A percentile compares a stretch with the other conserved stretches of the same genome.
Evolutionary conservation across 1,140 invertebrate genomes (phyloP).

Genomic region (Drosophila insularis): DNA sequence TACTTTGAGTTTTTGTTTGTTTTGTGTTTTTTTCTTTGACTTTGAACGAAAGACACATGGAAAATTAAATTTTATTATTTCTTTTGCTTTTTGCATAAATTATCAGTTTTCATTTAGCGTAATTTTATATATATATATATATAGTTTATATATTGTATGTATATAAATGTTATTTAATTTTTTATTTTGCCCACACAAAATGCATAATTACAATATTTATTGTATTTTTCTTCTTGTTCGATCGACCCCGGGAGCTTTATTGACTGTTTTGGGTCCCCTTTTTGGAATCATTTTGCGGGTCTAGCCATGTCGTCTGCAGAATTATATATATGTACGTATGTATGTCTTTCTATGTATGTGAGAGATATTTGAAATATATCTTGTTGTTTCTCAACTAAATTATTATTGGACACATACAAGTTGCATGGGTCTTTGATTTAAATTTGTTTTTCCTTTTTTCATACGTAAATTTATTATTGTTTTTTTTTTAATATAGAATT

Average conservation of each 20-base stretch:
- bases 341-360: too few species aligned
- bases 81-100: conserved; percentile 70
- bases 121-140: conserved; percentile 62
- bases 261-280: neutral
- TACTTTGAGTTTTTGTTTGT: conserved; percentile 32
- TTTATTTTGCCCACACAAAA: conserved; percentile 59
- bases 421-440: conserved; percentile 48
- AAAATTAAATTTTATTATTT: conserved; percentile 79
- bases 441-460: conserved; percentile 25
- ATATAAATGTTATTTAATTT: conserved; percentile 50
- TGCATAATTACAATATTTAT: conserved; percentile 81
- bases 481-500: conserved; percentile 42
- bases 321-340: conserved; percentile 30
- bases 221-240: conserved; percentile 48
- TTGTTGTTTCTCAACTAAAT: conserved; percentile 64
- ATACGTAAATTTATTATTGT: conserved; percentile 56
- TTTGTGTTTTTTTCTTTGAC: conserved; percentile 66
- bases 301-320: conserved; percentile 22
- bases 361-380: conserved; percentile 46
- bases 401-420: conserved; percentile 63
- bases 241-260: neutral
- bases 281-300: neutral
- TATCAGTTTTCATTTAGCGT: conserved; percentile 67
- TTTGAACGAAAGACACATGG: conserved; percentile 82
- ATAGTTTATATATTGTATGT: conserved; percentile 40